Percentiles rank a stretch among this genome's conserved stretches.
These are phyloP conservation scores for Hyaena hyaena DNA, from an alignment of 2,113 vertebrate genomes.

Conservation along the genomic window DNA sequence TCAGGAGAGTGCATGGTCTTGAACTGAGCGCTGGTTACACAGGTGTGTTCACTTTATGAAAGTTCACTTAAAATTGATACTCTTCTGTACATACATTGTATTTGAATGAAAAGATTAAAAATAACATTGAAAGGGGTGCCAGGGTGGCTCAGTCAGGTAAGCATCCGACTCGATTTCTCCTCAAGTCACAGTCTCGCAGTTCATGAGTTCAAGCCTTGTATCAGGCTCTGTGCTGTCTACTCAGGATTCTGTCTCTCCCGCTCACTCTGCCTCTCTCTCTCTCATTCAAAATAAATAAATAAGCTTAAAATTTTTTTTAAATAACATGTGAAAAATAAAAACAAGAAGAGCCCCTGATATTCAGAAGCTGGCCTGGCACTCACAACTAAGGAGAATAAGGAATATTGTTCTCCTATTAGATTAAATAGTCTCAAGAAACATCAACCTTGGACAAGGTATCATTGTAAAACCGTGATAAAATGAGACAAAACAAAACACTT, in stretches of 20 bases:
- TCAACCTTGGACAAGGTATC: not conserved
- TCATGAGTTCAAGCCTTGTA: no score
- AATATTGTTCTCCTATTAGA: not conserved
- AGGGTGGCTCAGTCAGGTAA: no score
- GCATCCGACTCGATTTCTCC: no score
- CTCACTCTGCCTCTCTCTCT: no score
- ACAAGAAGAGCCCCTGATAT: not conserved
- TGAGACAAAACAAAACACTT: not conserved
- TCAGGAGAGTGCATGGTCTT: not conserved
- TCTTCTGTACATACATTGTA: not conserved
- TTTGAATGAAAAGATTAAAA: slow-evolving; percentile 1
- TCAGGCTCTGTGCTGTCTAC: no score
- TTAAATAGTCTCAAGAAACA: not conserved
- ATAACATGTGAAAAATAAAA: not conserved
- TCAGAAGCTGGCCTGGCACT: not conserved
- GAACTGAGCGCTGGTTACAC: not conserved
- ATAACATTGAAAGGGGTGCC: not conserved
- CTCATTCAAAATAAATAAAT: no score
- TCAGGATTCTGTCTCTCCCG: no score
- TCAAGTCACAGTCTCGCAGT: no score
- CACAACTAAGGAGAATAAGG: not conserved
- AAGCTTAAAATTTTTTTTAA: not conserved
- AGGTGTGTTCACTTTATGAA: not conserved
- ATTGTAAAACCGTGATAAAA: not conserved
- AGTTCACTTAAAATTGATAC: not conserved